A percentile compares a stretch with the other conserved stretches of the same genome.
Conservation (phyloP, 1,140 invertebrate genomes). For the Drosophila orosa region DNA sequence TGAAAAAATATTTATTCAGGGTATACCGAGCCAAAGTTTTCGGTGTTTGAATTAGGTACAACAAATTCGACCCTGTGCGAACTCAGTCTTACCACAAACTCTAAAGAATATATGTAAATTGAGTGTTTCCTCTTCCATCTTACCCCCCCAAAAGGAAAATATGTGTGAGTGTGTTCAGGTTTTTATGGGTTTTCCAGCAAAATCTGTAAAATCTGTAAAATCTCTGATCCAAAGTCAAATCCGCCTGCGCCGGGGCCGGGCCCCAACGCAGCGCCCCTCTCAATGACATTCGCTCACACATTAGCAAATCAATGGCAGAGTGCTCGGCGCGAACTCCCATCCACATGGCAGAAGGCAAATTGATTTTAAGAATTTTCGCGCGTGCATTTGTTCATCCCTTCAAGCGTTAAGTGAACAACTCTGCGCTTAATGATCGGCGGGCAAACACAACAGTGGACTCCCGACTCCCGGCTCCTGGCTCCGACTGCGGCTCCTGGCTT, state of each 20-base stretch:
- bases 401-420: slow-evolving; percentile 79
- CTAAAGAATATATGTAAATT: slow-evolving; percentile 4
- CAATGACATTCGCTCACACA: slow-evolving; percentile 64
- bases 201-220: slow-evolving; percentile 11
- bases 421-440: slow-evolving; percentile 71
- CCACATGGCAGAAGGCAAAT: slow-evolving; percentile 57
- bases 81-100: background rate
- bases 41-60: background rate
- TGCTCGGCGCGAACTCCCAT: slow-evolving; percentile 6
- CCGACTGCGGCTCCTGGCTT: background rate
- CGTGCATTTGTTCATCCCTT: slow-evolving; percentile 77
- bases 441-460: slow-evolving; percentile 17
- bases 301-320: slow-evolving; percentile 51
- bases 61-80: background rate
- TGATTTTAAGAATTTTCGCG: slow-evolving; percentile 79
- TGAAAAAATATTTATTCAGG: no score
- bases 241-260: slow-evolving; percentile 3
- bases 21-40: no score
- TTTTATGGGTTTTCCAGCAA: slow-evolving; percentile 45
- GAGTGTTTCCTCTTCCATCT: no score
- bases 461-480: background rate
- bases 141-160: no score
- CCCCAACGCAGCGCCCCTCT: background rate
- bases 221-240: slow-evolving; percentile 26
- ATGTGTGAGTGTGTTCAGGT: background rate